Percentiles rank a stretch among this genome's conserved stretches.
phyloP scores from a whole-genome alignment of 2,113 vertebrate species.

The Anthoscopus minutus region DNA sequence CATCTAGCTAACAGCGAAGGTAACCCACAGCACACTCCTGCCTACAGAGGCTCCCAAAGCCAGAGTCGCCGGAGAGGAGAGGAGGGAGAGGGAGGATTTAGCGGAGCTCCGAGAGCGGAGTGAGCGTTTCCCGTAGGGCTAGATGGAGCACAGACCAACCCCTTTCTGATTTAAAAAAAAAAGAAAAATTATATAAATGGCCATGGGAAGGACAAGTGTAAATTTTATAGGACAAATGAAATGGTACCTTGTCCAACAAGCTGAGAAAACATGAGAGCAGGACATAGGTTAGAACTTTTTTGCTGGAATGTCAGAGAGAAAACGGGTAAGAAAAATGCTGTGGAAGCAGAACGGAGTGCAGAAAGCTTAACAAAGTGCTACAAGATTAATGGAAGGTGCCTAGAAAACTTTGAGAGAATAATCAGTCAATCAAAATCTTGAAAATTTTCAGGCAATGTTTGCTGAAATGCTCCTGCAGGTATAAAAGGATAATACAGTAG shows the following conservation, averaged over 20 bases:
- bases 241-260: not conserved
- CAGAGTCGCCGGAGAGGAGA: not conserved
- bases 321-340: not conserved
- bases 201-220: not conserved
- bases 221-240: not conserved
- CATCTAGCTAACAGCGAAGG: slow-evolving; percentile 46
- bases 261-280: not conserved
- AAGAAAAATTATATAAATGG: not conserved
- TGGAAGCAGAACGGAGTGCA: slow-evolving; percentile 9
- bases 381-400: not conserved
- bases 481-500: not conserved
- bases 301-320: not conserved
- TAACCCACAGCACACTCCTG: not conserved
- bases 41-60: not conserved
- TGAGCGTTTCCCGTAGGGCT: fast-evolving
- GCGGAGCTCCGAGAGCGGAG: not conserved
- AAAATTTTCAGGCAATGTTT: not conserved
- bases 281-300: not conserved
- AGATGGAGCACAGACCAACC: too few species aligned
- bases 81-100: not conserved
- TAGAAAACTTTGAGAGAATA: not conserved
- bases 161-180: not conserved
- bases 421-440: not conserved
- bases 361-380: not conserved
- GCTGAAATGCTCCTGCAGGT: not conserved